phyloP scores from a whole-genome alignment of 53 echinoderm and acorn worm species.

The Arbacia lixula region DNA sequence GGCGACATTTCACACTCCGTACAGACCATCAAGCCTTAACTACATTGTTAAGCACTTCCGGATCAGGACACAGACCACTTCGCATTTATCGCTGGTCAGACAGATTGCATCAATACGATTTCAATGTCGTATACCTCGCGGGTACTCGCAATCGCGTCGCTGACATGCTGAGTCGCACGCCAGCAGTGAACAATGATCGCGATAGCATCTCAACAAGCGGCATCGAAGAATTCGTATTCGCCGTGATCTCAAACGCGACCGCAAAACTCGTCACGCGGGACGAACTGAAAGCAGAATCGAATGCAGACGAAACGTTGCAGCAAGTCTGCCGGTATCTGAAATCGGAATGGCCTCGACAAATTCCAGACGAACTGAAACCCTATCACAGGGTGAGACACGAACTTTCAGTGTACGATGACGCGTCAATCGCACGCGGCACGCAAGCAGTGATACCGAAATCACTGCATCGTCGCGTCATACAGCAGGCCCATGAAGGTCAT shows the following conservation, averaged over 20 bases:
- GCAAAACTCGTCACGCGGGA: conserved; percentile 19
- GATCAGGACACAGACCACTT: conserved; percentile 63
- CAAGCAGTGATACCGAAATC: conserved; percentile 59
- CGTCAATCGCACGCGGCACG: conserved; percentile 27
- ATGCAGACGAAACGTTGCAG: conserved; percentile 25
- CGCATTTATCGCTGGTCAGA: conserved; percentile 60
- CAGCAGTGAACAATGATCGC: background rate
- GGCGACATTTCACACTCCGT: conserved; percentile 62
- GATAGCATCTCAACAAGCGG: background rate
- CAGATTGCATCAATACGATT: conserved; percentile 61
- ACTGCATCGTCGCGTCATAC: conserved; percentile 40
- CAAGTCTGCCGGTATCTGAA: too few species aligned
- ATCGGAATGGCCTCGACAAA: too few species aligned
- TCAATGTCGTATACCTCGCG: conserved; percentile 57
- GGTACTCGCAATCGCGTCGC: conserved; percentile 64
- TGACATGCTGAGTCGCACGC: conserved; percentile 54
- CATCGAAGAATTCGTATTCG: conserved; percentile 15
- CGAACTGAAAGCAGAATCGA: conserved; percentile 36
- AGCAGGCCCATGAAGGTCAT: conserved; percentile 63
- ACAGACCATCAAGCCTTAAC: conserved; percentile 69
- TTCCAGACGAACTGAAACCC: too few species aligned
- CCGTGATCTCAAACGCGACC: conserved; percentile 9
- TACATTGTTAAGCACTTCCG: conserved; percentile 51
- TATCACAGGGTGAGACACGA: conserved; percentile 48
- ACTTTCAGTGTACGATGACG: conserved; percentile 49